Percentiles rank a stretch among this genome's conserved stretches.
phyloP scores from a whole-genome alignment of 1,140 invertebrate genomes.

The Philaenus spumarius region DNA sequence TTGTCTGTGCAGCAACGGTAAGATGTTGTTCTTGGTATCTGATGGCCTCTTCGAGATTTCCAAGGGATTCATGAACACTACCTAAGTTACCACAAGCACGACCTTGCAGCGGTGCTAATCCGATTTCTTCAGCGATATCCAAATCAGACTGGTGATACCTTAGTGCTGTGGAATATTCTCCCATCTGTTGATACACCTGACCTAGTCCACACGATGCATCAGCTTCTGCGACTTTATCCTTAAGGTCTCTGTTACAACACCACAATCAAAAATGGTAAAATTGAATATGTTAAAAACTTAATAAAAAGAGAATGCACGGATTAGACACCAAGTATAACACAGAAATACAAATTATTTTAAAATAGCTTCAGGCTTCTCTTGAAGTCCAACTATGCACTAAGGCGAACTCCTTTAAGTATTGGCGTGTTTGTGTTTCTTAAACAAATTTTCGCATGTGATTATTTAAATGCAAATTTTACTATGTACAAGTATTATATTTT shows the following conservation, averaged over 20 bases:
- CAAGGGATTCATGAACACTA: conserved; percentile 78
- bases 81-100: conserved; percentile 87
- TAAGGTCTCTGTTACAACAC: conserved; percentile 61
- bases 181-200: conserved; percentile 84
- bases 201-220: conserved; percentile 87
- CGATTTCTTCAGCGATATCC: conserved; percentile 69
- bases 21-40: conserved; percentile 81
- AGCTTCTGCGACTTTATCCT: conserved; percentile 75
- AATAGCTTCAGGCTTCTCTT: too few species aligned
- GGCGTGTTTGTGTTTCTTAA: too few species aligned
- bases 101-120: conserved; percentile 62
- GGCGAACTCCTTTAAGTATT: too few species aligned
- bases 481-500: too few species aligned
- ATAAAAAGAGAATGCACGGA: too few species aligned
- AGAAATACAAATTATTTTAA: too few species aligned
- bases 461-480: too few species aligned
- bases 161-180: conserved; percentile 74
- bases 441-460: too few species aligned
- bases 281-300: too few species aligned
- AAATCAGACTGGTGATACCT: conserved; percentile 84
- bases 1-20: conserved; percentile 66
- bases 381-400: too few species aligned
- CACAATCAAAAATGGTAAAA: too few species aligned
- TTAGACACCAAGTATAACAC: too few species aligned
- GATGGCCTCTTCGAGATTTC: conserved; percentile 80